These are phyloP conservation scores for Lepus townsendii DNA, from an alignment of 2,797 vertebrate species.

Conservation along the genomic window DNA sequence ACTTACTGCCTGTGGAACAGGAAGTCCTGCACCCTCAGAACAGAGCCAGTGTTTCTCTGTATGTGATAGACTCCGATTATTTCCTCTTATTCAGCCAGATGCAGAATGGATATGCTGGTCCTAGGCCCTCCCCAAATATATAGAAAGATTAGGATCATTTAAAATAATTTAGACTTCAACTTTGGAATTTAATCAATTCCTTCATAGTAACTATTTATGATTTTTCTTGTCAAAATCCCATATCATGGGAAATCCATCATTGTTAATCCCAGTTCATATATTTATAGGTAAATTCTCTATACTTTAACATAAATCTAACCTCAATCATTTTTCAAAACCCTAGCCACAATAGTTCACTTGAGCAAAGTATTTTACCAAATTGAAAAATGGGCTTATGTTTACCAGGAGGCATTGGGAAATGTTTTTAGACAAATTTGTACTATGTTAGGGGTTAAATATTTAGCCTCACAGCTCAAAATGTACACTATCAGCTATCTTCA, in stretches of 20 bases:
- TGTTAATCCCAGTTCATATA: neutral
- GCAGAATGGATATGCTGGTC: neutral
- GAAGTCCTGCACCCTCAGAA: neutral
- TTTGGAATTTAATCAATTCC: neutral
- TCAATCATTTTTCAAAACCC: neutral
- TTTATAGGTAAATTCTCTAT: neutral
- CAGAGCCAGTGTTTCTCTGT: neutral
- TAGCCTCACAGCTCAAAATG: neutral
- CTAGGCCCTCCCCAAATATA: neutral
- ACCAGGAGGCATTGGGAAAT: neutral
- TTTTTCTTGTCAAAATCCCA: slow-evolving; percentile 49
- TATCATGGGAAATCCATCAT: neutral
- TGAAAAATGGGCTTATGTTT: neutral
- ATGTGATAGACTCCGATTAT: neutral
- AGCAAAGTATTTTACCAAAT: neutral
- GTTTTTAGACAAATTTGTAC: neutral
- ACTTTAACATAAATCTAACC: neutral
- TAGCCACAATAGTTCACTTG: neutral
- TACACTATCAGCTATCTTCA: neutral
- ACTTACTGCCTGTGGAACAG: neutral
- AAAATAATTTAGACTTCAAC: slow-evolving; percentile 11
- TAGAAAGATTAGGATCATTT: neutral
- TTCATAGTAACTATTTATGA: neutral
- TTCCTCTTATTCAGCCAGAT: neutral
- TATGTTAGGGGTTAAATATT: neutral